phyloP scores from a whole-genome alignment of 2,113 vertebrate species.

The Chlorocebus sabaeus region DNA sequence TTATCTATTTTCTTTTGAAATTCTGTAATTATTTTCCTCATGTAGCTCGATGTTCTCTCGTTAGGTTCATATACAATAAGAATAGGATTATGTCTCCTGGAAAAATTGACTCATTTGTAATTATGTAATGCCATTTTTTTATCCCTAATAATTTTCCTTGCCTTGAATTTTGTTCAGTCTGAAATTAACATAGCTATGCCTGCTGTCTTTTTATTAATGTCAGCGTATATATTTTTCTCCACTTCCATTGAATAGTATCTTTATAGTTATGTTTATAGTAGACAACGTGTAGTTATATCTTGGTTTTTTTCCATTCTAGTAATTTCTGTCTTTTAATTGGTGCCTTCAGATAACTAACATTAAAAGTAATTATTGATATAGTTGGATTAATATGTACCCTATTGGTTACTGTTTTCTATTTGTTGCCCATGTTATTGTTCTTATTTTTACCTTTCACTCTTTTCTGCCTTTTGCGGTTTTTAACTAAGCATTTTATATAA shows the following conservation, averaged over 20 bases:
- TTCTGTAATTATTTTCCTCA: not conserved
- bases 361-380: not conserved
- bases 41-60: not conserved
- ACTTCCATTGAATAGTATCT: not conserved
- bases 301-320: not conserved
- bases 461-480: not conserved
- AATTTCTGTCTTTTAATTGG: not conserved
- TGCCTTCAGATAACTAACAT: not conserved
- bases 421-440: not conserved
- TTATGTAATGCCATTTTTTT: not conserved
- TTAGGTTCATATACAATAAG: not conserved
- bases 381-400: not conserved
- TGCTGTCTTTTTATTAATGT: not conserved
- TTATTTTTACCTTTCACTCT: not conserved
- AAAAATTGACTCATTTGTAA: not conserved
- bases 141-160: not conserved
- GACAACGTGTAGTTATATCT: not conserved
- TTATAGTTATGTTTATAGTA: not conserved
- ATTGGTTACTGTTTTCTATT: not conserved
- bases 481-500: not conserved
- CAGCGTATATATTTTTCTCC: not conserved
- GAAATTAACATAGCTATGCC: not conserved
- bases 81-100: not conserved
- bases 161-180: not conserved
- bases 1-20: not conserved